Conservation (phyloP, 2,113 vertebrate genomes). For the Scophthalmus maximus region DNA sequence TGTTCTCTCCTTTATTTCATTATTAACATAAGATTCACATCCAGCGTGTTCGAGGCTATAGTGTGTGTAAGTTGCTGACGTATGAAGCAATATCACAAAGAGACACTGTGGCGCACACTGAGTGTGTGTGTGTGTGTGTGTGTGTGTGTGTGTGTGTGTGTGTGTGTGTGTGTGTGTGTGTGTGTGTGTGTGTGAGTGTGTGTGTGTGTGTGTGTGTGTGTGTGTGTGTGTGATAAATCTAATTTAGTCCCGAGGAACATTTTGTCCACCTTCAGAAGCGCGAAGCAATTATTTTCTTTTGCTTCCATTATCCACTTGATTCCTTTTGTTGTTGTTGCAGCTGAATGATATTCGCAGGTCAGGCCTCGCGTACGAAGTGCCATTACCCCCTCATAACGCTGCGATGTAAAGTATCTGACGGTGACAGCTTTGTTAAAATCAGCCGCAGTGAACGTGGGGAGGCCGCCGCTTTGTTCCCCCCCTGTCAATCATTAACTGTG, state of each 20-base stretch:
- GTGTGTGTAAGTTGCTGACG: constrained; percentile 4
- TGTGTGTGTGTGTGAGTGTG: neutral
- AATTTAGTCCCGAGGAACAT: neutral
- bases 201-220: constrained; percentile 5
- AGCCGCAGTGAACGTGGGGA: constrained; percentile 45
- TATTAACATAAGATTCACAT: too few species aligned
- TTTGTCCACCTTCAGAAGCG: neutral
- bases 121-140: too few species aligned
- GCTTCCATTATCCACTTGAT: constrained; percentile 24
- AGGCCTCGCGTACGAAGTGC: constrained; percentile 12
- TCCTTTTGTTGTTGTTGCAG: neutral
- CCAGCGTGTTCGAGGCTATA: neutral
- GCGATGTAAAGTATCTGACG: constrained; percentile 17
- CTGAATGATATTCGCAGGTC: constrained; percentile 34
- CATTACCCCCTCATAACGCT: constrained; percentile 17
- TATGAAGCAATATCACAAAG: too few species aligned
- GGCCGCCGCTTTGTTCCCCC: constrained; percentile 26
- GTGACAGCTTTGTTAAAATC: constrained; percentile 50
- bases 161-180: too few species aligned
- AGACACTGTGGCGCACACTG: too few species aligned
- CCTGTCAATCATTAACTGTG: constrained; percentile 53
- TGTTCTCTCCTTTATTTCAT: too few species aligned
- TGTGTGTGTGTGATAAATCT: constrained; percentile 18
- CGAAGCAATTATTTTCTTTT: constrained; percentile 19
- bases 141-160: too few species aligned